A percentile compares a stretch with the other conserved stretches of the same genome.
phyloP scores from a whole-genome alignment of 2,888 invertebrate genomes.

The Megastigmus dorsalis region DNA sequence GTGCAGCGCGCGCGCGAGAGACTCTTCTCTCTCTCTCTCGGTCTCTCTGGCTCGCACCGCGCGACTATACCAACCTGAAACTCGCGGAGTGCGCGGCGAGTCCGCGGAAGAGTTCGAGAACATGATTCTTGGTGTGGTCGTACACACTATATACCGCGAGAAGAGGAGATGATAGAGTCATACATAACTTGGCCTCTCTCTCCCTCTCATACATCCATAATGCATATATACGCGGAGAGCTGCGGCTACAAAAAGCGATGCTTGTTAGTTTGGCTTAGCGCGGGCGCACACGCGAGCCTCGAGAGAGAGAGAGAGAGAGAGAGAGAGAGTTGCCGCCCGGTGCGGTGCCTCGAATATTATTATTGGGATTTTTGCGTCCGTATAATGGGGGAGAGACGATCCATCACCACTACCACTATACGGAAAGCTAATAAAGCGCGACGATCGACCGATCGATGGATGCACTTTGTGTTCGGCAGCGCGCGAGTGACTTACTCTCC shows the following conservation, averaged over 20 bases:
- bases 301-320: too few species aligned
- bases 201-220: too few species aligned
- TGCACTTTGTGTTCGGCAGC: too few species aligned
- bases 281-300: conserved; percentile 42
- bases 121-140: conserved; percentile 58
- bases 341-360: neutral
- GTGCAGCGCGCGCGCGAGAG: conserved; percentile 54
- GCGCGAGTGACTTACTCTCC: neutral
- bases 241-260: conserved; percentile 62
- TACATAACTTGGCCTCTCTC: conserved; percentile 70
- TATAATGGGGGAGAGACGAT: too few species aligned
- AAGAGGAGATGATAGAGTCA: conserved; percentile 69
- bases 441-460: neutral
- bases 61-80: conserved; percentile 1
- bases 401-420: neutral
- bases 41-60: too few species aligned
- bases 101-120: conserved; percentile 43
- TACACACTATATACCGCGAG: too few species aligned
- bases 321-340: too few species aligned
- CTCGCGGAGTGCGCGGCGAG: neutral
- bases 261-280: conserved; percentile 64
- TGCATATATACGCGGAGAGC: conserved; percentile 64
- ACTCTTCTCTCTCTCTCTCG: too few species aligned
- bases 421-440: neutral
- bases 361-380: neutral